Percentiles rank a stretch among this genome's conserved stretches.
phyloP scores from a whole-genome alignment of 2,113 vertebrate species.

The Chaetops frenatus region DNA sequence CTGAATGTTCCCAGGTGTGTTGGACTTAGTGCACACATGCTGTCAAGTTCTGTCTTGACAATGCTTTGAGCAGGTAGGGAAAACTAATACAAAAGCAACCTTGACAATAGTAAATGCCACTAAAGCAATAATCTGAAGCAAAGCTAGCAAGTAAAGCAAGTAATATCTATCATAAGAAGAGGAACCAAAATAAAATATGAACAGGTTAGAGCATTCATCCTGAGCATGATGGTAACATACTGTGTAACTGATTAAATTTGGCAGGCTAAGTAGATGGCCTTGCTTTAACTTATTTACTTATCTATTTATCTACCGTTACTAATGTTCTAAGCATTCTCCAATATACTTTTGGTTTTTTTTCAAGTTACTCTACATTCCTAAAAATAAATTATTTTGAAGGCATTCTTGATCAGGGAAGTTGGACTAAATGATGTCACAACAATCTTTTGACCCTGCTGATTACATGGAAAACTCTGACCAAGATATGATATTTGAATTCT shows the following conservation, averaged over 20 bases:
- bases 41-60: not conserved
- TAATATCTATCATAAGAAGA: not conserved
- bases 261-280: not conserved
- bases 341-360: not conserved
- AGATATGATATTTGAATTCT: not conserved
- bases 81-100: not conserved
- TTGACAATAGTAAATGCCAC: not conserved
- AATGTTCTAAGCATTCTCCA: not conserved
- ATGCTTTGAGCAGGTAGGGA: not conserved
- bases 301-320: not conserved
- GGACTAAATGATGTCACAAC: not conserved
- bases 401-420: not conserved
- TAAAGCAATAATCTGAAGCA: not conserved
- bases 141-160: not conserved
- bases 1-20: not conserved
- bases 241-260: not conserved
- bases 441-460: not conserved
- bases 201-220: not conserved
- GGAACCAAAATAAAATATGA: not conserved
- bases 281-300: not conserved
- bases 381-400: not conserved
- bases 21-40: not conserved
- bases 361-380: not conserved
- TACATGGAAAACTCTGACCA: not conserved
- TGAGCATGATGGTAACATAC: fast-evolving